Evolutionary conservation across 2,113 vertebrate genomes (phyloP).

Genomic region (Zosterops lateralis): DNA sequence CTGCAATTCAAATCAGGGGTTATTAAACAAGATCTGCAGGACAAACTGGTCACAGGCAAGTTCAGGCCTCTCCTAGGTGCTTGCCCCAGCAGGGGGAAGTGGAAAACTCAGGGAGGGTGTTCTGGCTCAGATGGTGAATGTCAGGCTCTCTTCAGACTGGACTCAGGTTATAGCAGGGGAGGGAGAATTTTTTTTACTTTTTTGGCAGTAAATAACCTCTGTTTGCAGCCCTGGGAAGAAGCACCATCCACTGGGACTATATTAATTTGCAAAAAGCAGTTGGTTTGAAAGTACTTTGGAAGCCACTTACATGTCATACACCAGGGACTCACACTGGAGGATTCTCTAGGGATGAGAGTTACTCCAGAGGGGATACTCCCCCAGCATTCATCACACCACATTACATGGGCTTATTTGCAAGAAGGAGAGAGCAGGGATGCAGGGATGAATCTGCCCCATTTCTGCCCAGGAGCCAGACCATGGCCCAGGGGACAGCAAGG

Average conservation of each 20-base stretch:
- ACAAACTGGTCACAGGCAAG: background rate
- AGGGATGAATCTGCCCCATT: background rate
- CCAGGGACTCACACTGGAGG: background rate
- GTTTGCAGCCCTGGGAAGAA: background rate
- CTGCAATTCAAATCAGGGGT: background rate
- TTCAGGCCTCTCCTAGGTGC: background rate
- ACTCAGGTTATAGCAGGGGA: background rate
- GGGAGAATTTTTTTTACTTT: background rate
- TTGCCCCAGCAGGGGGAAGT: background rate
- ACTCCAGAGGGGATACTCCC: background rate
- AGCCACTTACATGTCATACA: background rate
- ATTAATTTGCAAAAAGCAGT: background rate
- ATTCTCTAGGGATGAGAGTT: background rate
- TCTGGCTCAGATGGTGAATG: background rate
- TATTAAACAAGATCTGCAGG: background rate
- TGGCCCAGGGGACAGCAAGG: rapidly evolving
- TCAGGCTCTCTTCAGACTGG: background rate
- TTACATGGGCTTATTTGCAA: background rate
- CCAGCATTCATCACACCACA: rapidly evolving
- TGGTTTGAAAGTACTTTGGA: background rate
- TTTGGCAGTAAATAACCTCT: background rate
- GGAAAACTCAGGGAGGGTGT: background rate
- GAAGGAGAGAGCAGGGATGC: background rate
- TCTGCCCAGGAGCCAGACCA: background rate
- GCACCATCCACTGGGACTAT: background rate